Percentiles rank a stretch among this genome's conserved stretches.
Evolutionary conservation across 2,797 vertebrate genomes (phyloP).

Genomic region (Menidia menidia): DNA sequence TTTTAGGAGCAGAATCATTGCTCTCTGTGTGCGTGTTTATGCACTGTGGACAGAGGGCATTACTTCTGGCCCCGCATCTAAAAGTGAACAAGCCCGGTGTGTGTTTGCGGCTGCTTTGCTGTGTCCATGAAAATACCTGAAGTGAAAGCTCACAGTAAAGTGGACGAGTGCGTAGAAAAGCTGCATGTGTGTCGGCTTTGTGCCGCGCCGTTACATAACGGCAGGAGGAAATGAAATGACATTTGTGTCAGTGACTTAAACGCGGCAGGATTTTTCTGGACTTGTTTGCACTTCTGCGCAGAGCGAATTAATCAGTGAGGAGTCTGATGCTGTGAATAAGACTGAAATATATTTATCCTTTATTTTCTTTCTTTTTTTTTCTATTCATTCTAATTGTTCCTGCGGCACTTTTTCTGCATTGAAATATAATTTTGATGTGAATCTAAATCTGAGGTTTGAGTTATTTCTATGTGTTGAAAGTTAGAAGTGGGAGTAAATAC

Average conservation of each 20-base stretch:
- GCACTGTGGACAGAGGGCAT: slow-evolving; percentile 5
- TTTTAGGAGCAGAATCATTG: slow-evolving; percentile 4
- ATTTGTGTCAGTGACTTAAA: slow-evolving; percentile 42
- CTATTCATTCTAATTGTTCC: too few relatives aligned
- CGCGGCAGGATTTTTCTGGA: slow-evolving; percentile 11
- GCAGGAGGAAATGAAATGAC: slow-evolving; percentile 5
- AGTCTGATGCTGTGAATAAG: background rate
- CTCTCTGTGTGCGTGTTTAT: slow-evolving; percentile 12
- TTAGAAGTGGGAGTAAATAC: too few relatives aligned
- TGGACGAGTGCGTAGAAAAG: slow-evolving; percentile 45
- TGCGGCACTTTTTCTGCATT: too few relatives aligned
- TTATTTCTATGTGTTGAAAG: too few relatives aligned
- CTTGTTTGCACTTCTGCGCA: background rate
- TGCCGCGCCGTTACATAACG: slow-evolving; percentile 33
- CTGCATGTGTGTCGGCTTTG: slow-evolving; percentile 32
- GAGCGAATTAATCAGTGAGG: too few relatives aligned
- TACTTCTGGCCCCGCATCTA: slow-evolving; percentile 24
- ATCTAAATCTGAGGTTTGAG: background rate
- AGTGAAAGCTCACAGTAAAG: slow-evolving; percentile 49
- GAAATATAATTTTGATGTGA: too few relatives aligned
- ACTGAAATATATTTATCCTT: too few relatives aligned
- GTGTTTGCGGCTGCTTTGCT: slow-evolving; percentile 49
- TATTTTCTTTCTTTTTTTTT: too few relatives aligned
- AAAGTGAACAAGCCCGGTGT: slow-evolving; percentile 30
- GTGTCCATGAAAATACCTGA: slow-evolving; percentile 56